Percentiles rank a stretch among this genome's conserved stretches.
Conservation (phyloP, 2,113 vertebrate species). For the Pavo muticus region DNA sequence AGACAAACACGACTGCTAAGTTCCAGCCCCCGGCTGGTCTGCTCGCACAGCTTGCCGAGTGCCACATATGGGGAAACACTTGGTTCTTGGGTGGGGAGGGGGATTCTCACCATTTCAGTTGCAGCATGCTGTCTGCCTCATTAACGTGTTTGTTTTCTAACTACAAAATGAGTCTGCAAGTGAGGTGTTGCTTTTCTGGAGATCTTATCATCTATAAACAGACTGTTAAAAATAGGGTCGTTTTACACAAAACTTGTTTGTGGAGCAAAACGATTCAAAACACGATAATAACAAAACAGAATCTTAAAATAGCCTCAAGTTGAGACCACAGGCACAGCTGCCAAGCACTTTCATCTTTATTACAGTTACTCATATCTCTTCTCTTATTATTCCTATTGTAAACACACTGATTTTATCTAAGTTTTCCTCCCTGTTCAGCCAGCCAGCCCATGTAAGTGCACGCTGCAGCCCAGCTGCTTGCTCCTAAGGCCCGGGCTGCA, state of each 20-base stretch:
- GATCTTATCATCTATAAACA: slow-evolving; percentile 42
- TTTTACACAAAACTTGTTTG: slow-evolving; percentile 66
- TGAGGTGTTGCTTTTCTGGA: slow-evolving; percentile 47
- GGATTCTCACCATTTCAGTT: neutral
- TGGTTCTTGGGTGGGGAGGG: neutral
- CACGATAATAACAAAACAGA: slow-evolving; percentile 55
- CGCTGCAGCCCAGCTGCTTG: neutral
- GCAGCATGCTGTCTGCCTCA: neutral
- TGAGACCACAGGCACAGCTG: slow-evolving; percentile 55
- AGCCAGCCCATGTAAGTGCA: neutral
- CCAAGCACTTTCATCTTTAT: slow-evolving; percentile 69
- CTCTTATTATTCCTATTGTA: slow-evolving; percentile 52
- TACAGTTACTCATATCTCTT: slow-evolving; percentile 57
- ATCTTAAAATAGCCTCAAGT: slow-evolving; percentile 53
- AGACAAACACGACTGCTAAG: fast-evolving
- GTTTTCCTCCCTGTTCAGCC: neutral
- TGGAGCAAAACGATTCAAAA: slow-evolving; percentile 59
- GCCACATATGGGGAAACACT: fast-evolving
- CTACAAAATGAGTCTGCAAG: neutral
- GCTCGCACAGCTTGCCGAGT: neutral
- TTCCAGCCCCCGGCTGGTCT: neutral
- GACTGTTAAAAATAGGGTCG: slow-evolving; percentile 57
- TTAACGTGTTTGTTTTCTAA: slow-evolving; percentile 12
- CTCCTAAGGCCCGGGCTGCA: neutral
- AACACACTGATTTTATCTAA: slow-evolving; percentile 38